These are phyloP conservation scores for Platalea minor DNA, from an alignment of 2,797 vertebrate genomes.

Conservation along the genomic window DNA sequence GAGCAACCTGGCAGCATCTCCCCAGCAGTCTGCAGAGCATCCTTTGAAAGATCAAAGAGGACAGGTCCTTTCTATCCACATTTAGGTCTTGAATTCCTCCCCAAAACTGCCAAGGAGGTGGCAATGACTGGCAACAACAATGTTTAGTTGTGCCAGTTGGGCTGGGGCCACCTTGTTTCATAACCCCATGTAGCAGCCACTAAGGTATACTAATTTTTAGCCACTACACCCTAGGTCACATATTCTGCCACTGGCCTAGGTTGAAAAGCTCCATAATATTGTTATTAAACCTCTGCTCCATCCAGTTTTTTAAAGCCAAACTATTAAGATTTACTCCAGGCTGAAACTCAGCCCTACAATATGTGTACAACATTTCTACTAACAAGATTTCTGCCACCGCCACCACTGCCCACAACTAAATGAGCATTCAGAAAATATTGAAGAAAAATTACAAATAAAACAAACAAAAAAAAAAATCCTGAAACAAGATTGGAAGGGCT, in stretches of 20 bases:
- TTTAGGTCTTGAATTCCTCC: not conserved
- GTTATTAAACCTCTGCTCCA: not conserved
- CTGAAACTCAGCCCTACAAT: not conserved
- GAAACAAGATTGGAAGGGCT: not conserved
- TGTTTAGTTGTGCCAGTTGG: no score
- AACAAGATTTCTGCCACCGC: not conserved
- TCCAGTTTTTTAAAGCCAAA: not conserved
- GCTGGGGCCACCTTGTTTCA: fast-evolving
- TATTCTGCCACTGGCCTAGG: not conserved
- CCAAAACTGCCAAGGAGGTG: not conserved
- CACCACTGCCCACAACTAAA: not conserved
- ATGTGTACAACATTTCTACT: not conserved
- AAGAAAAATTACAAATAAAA: not conserved
- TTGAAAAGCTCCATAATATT: not conserved
- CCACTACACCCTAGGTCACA: not conserved
- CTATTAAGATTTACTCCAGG: not conserved
- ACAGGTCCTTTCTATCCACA: not conserved
- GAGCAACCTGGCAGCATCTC: not conserved
- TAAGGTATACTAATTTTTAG: not conserved
- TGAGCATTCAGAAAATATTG: not conserved
- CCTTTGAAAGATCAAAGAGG: not conserved
- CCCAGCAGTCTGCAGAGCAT: not conserved
- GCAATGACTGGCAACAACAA: not conserved
- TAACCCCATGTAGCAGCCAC: not conserved
- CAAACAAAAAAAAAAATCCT: not conserved